Evolutionary conservation across 2,113 vertebrate genomes (phyloP).

Genomic region (Nothobranchius kuhntae): DNA sequence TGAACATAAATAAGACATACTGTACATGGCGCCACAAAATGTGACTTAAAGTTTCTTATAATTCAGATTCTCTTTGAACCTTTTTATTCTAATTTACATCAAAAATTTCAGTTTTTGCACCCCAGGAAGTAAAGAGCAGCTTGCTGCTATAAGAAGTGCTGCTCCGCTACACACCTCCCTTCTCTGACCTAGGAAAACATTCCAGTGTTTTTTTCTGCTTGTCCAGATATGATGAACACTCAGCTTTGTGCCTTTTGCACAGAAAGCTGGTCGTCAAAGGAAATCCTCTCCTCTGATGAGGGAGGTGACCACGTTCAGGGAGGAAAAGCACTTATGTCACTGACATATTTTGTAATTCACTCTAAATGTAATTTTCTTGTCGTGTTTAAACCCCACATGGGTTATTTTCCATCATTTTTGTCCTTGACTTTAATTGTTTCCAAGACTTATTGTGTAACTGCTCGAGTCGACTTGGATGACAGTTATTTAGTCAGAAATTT

Average conservation of each 20-base stretch:
- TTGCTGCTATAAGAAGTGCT: slow-evolving; percentile 20
- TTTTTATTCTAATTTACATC: slow-evolving; percentile 6
- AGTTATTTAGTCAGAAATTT: not conserved
- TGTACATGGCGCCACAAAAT: no score
- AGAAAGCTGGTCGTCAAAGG: slow-evolving; percentile 58
- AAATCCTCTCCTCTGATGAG: slow-evolving; percentile 69
- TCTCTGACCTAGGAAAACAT: slow-evolving; percentile 45
- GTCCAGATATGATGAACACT: not conserved
- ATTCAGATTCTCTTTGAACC: not conserved
- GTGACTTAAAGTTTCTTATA: no score
- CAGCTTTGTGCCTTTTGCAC: slow-evolving; percentile 55
- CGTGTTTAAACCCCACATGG: not conserved
- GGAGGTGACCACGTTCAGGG: slow-evolving; percentile 48
- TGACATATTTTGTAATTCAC: slow-evolving; percentile 3
- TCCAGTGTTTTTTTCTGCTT: slow-evolving; percentile 49
- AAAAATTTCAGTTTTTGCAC: slow-evolving; percentile 15
- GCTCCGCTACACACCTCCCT: slow-evolving; percentile 21
- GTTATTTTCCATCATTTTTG: no score
- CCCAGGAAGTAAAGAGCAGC: not conserved
- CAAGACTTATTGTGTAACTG: no score
- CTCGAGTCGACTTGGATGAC: not conserved
- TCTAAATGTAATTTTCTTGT: slow-evolving; percentile 7
- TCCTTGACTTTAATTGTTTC: no score
- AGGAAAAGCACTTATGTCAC: slow-evolving; percentile 60
- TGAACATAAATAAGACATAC: no score